Base-by-base conservation (phyloP, 2,113 vertebrate genomes). In the Stictonetta naevosa region DNA sequence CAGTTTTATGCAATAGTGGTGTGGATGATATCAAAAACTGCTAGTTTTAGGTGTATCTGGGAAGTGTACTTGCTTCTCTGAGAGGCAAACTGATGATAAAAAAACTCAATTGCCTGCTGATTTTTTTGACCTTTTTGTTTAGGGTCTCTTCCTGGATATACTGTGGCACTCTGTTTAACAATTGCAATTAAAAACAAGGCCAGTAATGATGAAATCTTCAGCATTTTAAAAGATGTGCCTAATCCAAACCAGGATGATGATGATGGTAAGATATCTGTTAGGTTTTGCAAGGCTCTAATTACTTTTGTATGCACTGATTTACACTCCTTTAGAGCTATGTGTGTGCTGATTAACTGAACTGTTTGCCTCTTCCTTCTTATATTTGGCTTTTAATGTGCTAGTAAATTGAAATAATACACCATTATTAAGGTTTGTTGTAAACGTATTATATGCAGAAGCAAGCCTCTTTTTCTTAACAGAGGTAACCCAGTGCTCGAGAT, bases 211-310 rank as follows among this genome's bases (percentile, higher is more conserved):
- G 99, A 99, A 97, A 99, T 99, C 97, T 98, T 99, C 88, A 96
- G 98, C 77, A 97, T 99, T 96, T 98, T 99, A 83, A 99, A 99
- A 97, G 99, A 99, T 19, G 98, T 99, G 62, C 99, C 99, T 78
- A 99, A 99, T 97, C 99, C 99, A 76, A 99, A 99, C 96, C 99
- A 99, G 95, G 99, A 99, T 40, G 99, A 99, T 5, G 99, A 99
- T 25, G 99, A 99, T 17, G 99, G 99, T 99, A 95, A 96, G 72
- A 44, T 81, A 50, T 21, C 68, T 50, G 28, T 36, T 90, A 88
- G 10, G 4, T 33, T 73, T 66, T 74, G 18, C 10, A 20, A 44
- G 40, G 12, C 53, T 34, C 8, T 71, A 5, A 8, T 44, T 86
- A 53, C 15, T 66, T 69, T 21, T 58, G 5, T 58, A 38, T 44